Percentiles rank a stretch among this genome's conserved stretches.
Evolutionary conservation across 2,888 invertebrate species (phyloP).

Genomic region (Mesoligia furuncula): DNA sequence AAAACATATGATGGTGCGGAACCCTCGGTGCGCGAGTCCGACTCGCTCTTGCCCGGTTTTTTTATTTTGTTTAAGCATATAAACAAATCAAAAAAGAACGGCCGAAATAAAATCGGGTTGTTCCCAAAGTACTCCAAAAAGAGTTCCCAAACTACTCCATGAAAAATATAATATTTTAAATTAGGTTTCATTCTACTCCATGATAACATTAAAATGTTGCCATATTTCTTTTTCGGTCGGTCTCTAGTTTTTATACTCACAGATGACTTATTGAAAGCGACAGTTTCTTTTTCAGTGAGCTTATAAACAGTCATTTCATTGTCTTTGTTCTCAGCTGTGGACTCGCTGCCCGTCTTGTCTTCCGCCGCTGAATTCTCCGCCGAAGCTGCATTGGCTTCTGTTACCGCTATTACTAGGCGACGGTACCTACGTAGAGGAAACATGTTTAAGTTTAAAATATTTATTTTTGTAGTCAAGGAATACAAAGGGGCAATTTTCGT

Average conservation of each 20-base stretch:
- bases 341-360: slow-evolving; percentile 75
- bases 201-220: no score
- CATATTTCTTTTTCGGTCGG: not conserved
- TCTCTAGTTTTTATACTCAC: slow-evolving; percentile 61
- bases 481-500: no score
- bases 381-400: slow-evolving; percentile 79
- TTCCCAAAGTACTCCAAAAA: no score
- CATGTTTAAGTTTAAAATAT: not conserved
- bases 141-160: no score
- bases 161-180: no score
- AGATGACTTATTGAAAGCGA: slow-evolving; percentile 80
- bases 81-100: not conserved
- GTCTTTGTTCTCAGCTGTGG: slow-evolving; percentile 75
- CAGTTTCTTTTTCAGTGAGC: slow-evolving; percentile 81
- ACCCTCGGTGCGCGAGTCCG: no score
- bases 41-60: no score
- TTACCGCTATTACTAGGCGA: slow-evolving; percentile 85
- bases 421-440: slow-evolving; percentile 84
- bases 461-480: not conserved
- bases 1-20: no score
- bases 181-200: no score
- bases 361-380: slow-evolving; percentile 78
- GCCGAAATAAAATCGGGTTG: not conserved
- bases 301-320: slow-evolving; percentile 81
- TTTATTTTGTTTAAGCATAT: no score